Evolutionary conservation across 1,140 invertebrate genomes (phyloP), one percentile per base, ranked within the genome.

Genomic region (Macrobrachium nipponense): DNA sequence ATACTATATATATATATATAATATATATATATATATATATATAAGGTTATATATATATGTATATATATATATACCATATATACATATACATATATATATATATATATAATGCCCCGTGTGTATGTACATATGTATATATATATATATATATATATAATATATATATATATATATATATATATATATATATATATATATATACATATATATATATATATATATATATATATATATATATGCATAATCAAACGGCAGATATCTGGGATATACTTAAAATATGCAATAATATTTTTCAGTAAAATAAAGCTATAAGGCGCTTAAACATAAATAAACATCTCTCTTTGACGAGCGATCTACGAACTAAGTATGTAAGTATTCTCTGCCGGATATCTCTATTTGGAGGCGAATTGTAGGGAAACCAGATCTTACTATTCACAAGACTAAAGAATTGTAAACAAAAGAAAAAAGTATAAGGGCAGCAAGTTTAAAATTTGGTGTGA

Each of bases 1-100:
- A n/a, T n/a, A n/a, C n/a, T n/a, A 80, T 80, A 66, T 80, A 80
- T 66, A 66, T 66, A 80, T 66, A 64, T 66, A 66, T 66, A 66
- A 80, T 66, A 80, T 66, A 66, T 66, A 80, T 80, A 80, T 80
- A 80, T 80, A 80, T 80, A 66, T 80, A 80, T 66, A 80, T 80
- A 80, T 80, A 80, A n/a, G n/a, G n/a, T n/a, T 80, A 80, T 43
- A 66, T 80, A 80, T 80, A 62, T 79, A 62, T 79, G 17, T 64
- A 62, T 64, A 62, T n/a, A 80, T 80, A 66, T 80, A 80, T 66
- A 66, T 66, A n/a, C n/a, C n/a, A n/a, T n/a, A n/a, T n/a, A n/a
- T n/a, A 80, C 43, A 66, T 66, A 80, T 66, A 66, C 36, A 80
- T 66, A 66, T 66, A 80, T 66, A 80, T 66, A 80, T n/a, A n/a